Conservation (phyloP, 2,888 invertebrate species). For the Nemotelus nigrinus region DNA sequence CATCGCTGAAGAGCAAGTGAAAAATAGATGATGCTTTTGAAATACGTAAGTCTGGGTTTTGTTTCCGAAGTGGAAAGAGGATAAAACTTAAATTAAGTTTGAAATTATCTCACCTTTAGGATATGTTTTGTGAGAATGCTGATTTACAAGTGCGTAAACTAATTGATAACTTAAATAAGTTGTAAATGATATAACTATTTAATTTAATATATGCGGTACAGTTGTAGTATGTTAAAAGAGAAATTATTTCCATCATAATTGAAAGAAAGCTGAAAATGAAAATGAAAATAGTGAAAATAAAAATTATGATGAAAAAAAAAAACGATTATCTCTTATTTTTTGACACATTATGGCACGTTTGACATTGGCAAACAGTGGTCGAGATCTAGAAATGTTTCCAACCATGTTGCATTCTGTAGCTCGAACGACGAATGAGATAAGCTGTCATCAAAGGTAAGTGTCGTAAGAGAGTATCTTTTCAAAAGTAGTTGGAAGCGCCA, state of each 20-base stretch:
- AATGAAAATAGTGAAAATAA: conserved; percentile 14
- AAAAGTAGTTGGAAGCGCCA: no score
- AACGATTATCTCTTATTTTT: background rate
- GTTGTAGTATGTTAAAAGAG: conserved; percentile 9
- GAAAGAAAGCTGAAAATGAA: background rate
- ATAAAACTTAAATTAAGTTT: conserved; percentile 26
- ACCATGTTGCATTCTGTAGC: no score
- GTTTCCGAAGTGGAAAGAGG: background rate
- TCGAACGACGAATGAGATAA: no score
- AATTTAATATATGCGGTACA: conserved; percentile 42
- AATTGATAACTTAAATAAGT: conserved; percentile 35
- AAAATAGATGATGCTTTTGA: conserved; percentile 30
- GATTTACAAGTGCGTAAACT: conserved; percentile 15
- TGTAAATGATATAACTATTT: conserved; percentile 50
- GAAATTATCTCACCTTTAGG: conserved; percentile 3
- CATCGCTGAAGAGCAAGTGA: conserved; percentile 23
- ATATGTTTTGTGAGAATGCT: conserved; percentile 7
- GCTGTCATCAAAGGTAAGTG: no score
- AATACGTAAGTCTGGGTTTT: conserved; percentile 20
- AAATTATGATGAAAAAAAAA: conserved; percentile 17
- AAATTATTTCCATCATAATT: conserved; percentile 4
- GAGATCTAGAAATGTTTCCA: no score
- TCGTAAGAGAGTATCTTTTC: no score
- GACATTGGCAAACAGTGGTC: no score
- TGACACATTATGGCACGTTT: background rate